Conservation (phyloP, 2,113 vertebrate genomes). For the Nannospalax galili region DNA sequence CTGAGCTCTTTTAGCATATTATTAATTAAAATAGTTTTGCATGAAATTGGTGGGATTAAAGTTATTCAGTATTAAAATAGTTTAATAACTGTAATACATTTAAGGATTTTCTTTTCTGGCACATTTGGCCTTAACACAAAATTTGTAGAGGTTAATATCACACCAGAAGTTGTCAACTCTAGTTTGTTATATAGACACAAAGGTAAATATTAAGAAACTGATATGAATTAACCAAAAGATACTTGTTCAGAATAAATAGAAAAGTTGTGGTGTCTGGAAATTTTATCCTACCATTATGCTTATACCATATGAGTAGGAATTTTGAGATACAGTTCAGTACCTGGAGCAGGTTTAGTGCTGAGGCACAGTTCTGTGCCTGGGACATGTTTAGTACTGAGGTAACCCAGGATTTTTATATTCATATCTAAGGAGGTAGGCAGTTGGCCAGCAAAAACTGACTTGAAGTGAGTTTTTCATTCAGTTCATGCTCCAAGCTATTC, state of each 20-base stretch:
- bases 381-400: conserved; percentile 19
- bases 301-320: neutral
- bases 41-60: conserved; percentile 8
- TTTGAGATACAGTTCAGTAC: conserved; percentile 35
- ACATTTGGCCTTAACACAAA: conserved; percentile 16
- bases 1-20: neutral
- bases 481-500: conserved; percentile 61
- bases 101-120: neutral
- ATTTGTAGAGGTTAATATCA: neutral
- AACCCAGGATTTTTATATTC: conserved; percentile 10
- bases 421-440: conserved; percentile 46
- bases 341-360: conserved; percentile 10
- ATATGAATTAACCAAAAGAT: conserved; percentile 23
- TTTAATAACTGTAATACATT: conserved; percentile 46
- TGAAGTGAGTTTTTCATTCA: conserved; percentile 61
- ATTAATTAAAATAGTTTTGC: conserved; percentile 38
- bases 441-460: conserved; percentile 42
- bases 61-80: neutral
- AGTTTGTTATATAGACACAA: conserved; percentile 3
- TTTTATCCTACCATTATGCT: conserved; percentile 26
- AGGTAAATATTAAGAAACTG: conserved; percentile 35
- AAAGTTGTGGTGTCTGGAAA: neutral
- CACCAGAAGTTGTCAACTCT: conserved; percentile 21
- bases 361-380: neutral
- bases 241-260: conserved; percentile 8